Evolutionary conservation across 1,140 invertebrate genomes (phyloP), one percentile per base, ranked within the genome.

Genomic region (Drosophila arizonae): DNA sequence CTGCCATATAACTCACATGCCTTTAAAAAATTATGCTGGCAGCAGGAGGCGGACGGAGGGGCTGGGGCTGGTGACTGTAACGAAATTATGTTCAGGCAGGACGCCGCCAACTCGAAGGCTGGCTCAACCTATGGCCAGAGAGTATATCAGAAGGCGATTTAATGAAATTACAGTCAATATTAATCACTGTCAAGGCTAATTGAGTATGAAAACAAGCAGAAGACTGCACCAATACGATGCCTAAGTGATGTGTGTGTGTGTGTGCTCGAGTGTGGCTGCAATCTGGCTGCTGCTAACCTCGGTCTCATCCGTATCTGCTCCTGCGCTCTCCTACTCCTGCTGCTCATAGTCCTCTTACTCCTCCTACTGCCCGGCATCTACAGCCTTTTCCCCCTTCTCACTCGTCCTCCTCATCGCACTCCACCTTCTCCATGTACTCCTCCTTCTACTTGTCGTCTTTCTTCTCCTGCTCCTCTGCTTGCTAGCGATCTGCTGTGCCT

Each of bases 111-210:
- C 10, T 50, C 28, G 33, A 2, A n/a, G 21, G 43, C n/a, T 3
- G 9, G 43, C n/a, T 6, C 46, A 41, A 33, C 33, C 54, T 26
- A 48, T 10, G 41, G 30, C 26, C 36, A 24, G 26, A 55, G 73
- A 77, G 54, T 68, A 71, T 84, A 88, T 87, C 79, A 82, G 79
- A 88, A 88, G 76, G 77, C 84, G 73, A 84, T 87, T 87, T 80
- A 88, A 88, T 75, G 77, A 88, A 88, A 88, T 88, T 88, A 88
- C 84, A 77, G 77, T 88, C 84, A 80, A 74, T 88, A 88, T 84
- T 88, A 88, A 88, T 84, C 84, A 88, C 74, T 80, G 84, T 88
- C 84, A 84, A 46, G 58, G 77, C 84, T 89, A 88, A 88, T 88
- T 88, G 84, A 88, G 79, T 88, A 88, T 84, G 77, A 88, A 88